Evolutionary conservation across 2,797 vertebrate species (phyloP), one percentile per base, ranked within the genome.

Genomic region (Myotis vivesi): DNA sequence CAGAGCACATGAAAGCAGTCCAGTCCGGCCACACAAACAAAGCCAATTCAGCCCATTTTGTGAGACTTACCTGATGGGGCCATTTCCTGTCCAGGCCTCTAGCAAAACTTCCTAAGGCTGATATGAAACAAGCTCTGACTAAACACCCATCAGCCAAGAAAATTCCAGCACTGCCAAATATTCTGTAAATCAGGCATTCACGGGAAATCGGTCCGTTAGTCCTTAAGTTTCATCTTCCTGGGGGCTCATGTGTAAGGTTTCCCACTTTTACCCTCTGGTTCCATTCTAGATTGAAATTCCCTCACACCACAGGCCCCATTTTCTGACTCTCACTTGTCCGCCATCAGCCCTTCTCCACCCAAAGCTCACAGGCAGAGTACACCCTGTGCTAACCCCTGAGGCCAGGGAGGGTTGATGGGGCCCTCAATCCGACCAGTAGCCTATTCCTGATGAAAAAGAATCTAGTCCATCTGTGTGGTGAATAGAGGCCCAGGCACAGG

Each of bases 311-410:
- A n/a, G 19, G 19, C 83, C 55, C 25, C 51, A 0, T 6, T 25
- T 69, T 51, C 55, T 8, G 33, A 8, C 28, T 66, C 57, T 44
- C 10, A 49, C 19, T 17, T 19, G 3, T n/a, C 41, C 57, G 5
- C 9, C 20, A 9, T 51, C 12, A 51, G n/a, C 4, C 8, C 36
- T 49, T 57, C 49, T n/a, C 44, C 25, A 69, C 7, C 3, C 44
- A 8, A 22, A 0, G 7, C 8, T 64, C 46, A 75, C 15, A 5
- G 77, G 57, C 36, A 82, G 8, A 36, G 30, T 17, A 2, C 0
- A 15, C 13, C 10, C 44, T 23, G 17, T 80, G n/a, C 51, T 92
- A 28, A 33, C 12, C 20, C 57, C 20, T 55, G 6, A 59, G 66
- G 44, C 28, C 20, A 11, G 49, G n/a, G 41, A 23, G 17, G 6